Evolutionary conservation across 2,113 vertebrate species (phyloP).

Genomic region (Myotis brandtii): DNA sequence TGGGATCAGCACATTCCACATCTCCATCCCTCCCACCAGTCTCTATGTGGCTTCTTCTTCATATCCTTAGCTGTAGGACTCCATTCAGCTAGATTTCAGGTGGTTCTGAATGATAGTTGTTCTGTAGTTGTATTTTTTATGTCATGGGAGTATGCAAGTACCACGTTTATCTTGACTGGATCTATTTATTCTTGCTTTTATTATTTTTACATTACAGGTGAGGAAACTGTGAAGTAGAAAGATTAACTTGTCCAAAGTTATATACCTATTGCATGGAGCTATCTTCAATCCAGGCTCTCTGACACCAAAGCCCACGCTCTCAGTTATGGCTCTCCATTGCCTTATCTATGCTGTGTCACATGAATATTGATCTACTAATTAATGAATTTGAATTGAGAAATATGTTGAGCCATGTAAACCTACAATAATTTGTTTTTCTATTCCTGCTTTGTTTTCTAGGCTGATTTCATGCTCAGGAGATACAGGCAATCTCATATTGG

Average conservation of each 20-base stretch:
- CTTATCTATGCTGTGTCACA: neutral
- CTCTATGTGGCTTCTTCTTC: neutral
- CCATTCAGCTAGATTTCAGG: neutral
- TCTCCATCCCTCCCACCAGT: neutral
- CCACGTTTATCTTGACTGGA: neutral
- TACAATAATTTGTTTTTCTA: slow-evolving; percentile 31
- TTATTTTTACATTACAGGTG: slow-evolving; percentile 28
- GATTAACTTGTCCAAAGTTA: neutral
- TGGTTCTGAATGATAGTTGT: neutral
- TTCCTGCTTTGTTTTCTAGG: slow-evolving; percentile 83
- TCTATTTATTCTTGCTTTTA: slow-evolving; percentile 20
- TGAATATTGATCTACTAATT: neutral
- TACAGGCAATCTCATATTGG: slow-evolving; percentile 83
- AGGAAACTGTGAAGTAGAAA: slow-evolving; percentile 1
- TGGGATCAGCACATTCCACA: neutral
- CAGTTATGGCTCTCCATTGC: neutral
- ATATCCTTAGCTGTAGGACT: neutral
- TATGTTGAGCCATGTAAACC: neutral
- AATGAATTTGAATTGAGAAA: slow-evolving; percentile 36
- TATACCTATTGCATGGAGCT: neutral
- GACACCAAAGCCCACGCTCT: neutral
- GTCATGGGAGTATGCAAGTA: neutral
- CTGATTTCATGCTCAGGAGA: slow-evolving; percentile 85
- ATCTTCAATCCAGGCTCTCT: neutral
- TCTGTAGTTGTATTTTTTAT: neutral